Evolutionary conservation across 2,888 invertebrate species (phyloP), one percentile per base, ranked within the genome.

Genomic region (Automeris io): DNA sequence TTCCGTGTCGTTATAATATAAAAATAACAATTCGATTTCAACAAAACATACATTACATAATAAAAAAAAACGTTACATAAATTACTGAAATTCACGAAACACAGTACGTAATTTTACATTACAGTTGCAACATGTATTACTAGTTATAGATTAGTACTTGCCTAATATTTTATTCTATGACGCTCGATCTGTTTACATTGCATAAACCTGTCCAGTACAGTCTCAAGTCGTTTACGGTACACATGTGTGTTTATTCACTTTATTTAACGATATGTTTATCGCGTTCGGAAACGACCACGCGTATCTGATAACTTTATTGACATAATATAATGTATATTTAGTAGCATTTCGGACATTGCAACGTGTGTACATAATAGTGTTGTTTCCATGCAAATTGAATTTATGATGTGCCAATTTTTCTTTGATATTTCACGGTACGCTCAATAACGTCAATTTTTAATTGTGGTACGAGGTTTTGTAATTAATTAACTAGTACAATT

Each of bases 81-180:
- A n/a, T n/a, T n/a, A n/a, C n/a, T n/a, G n/a, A n/a, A n/a, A n/a
- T n/a, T n/a, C n/a, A n/a, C n/a, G n/a, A n/a, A n/a, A n/a, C n/a
- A n/a, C n/a, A n/a, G n/a, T n/a, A n/a, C n/a, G n/a, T n/a, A n/a
- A n/a, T n/a, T n/a, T n/a, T n/a, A n/a, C n/a, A n/a, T n/a, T n/a
- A n/a, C n/a, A n/a, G n/a, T n/a, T n/a, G n/a, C n/a, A n/a, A n/a
- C n/a, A n/a, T n/a, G n/a, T n/a, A n/a, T n/a, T n/a, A n/a, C n/a
- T n/a, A n/a, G n/a, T n/a, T n/a, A n/a, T n/a, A n/a, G n/a, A n/a
- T n/a, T n/a, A n/a, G n/a, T n/a, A n/a, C n/a, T n/a, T n/a, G n/a
- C n/a, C n/a, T n/a, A n/a, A n/a, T n/a, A n/a, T n/a, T 26, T 33
- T 11, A 33, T 35, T 77, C 77, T 73, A 46, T 76, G 77, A 24